Conservation (phyloP, 2,797 vertebrate species). For the Mormyrus hasselquistii region DNA sequence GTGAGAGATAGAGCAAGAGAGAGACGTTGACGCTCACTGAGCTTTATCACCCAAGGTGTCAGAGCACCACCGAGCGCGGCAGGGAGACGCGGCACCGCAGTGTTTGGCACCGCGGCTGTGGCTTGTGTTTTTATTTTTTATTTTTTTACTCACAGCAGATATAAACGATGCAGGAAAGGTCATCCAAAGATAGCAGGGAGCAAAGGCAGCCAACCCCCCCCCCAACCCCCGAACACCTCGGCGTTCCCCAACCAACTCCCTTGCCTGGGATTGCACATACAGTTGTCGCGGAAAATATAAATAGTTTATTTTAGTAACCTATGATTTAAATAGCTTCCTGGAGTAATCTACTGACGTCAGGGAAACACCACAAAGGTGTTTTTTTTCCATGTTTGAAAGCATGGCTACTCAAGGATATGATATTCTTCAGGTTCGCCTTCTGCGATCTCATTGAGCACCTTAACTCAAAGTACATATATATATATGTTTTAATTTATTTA, state of each 20-base stretch:
- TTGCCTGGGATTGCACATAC: neutral
- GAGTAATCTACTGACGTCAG: neutral
- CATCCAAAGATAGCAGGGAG: neutral
- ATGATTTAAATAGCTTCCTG: slow-evolving; percentile 1
- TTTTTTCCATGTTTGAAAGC: neutral
- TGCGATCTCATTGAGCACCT: neutral
- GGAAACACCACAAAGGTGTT: neutral
- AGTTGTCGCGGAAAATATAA: neutral
- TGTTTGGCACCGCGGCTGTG: neutral
- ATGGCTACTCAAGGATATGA: neutral
- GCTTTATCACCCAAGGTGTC: neutral
- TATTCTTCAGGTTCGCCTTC: neutral
- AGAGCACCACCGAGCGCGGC: neutral
- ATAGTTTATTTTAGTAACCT: neutral
- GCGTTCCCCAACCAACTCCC: neutral
- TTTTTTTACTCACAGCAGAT: neutral
- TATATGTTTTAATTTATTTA: neutral
- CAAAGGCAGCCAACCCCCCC: neutral
- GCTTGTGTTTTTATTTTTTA: neutral
- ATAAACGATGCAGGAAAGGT: neutral
- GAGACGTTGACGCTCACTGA: neutral
- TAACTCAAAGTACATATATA: neutral
- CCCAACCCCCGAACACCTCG: neutral
- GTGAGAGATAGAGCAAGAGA: neutral
- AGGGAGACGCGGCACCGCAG: neutral